phyloP scores from a whole-genome alignment of 2,797 vertebrate genomes.

The Acipenser transmontanus region DNA sequence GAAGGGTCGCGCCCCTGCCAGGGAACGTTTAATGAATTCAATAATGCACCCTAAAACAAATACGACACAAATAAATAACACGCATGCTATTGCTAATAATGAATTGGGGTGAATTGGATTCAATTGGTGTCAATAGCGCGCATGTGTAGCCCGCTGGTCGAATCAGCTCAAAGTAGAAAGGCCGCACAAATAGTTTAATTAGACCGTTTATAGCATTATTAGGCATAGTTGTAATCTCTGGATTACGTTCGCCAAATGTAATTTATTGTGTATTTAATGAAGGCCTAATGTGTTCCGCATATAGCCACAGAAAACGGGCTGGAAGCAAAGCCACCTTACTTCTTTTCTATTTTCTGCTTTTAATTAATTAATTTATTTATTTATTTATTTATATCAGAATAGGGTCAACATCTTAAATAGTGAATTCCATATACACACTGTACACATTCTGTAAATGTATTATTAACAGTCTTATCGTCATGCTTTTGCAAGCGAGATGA shows the following conservation, averaged over 20 bases:
- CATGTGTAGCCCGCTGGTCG: constrained; percentile 27
- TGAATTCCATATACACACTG: too few species aligned
- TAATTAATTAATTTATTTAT: neutral
- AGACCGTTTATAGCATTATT: constrained; percentile 44
- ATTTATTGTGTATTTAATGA: constrained; percentile 61
- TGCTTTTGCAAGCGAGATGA: too few species aligned
- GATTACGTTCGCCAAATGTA: constrained; percentile 57
- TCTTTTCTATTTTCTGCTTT: neutral
- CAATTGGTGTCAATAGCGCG: constrained; percentile 39
- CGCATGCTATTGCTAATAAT: constrained; percentile 33
- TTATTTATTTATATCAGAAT: neutral
- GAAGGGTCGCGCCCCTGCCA: too few species aligned
- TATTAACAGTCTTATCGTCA: too few species aligned
- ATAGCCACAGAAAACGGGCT: constrained; percentile 45
- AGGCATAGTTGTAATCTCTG: constrained; percentile 49
- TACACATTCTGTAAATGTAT: too few species aligned
- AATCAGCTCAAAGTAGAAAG: constrained; percentile 45
- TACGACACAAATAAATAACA: too few species aligned
- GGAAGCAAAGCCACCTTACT: neutral
- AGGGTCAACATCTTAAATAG: too few species aligned
- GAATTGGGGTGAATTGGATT: constrained; percentile 27
- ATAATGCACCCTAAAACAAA: too few species aligned
- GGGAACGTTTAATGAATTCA: too few species aligned
- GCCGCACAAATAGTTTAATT: constrained; percentile 65
- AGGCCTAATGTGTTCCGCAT: constrained; percentile 50